Evolutionary conservation across 2,888 invertebrate species (phyloP), one percentile per base, ranked within the genome.

Genomic region (Argynnis bischoffii): DNA sequence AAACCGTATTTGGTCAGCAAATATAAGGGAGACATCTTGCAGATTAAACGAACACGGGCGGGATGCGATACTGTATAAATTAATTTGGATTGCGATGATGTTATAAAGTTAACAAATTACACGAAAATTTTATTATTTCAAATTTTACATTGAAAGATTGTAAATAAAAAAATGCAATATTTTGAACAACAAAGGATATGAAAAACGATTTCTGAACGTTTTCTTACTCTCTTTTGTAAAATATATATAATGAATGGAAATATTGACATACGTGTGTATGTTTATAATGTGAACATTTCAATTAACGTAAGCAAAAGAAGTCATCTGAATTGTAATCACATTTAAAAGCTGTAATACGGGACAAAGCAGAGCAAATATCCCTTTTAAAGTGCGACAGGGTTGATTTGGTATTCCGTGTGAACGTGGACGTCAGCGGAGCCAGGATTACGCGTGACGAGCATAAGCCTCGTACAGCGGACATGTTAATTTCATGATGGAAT

Each of bases 11-110:
- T 82, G 80, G 81, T 79, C 71, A 51, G 71, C 77, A 80, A 80
- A 83, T 79, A 78, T 70, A 70, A 64, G 72, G 70, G 79, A 79
- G 79, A 81, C 83, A 84, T 84, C 85, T 80, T 78, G 76, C 76
- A 83, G 83, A 85, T 86, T 85, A 83, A 83, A 83, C 79, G 79
- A 50, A 47, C 41, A 41, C 67, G 53, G 63, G 63, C 51, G 60
- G 60, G 18, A 21, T 41, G 21, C 21, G 11, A 16, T 48, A 53
- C 47, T 63, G 21, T 53, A 66, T 60, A 47, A 55, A 55, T 67
- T 46, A 47, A 67, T 67, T 16, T 16, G 18, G 15, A 41, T 35
- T 48, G 31, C 26, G 31, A 15, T 55, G 26, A 16, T 55, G 11
- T 2, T n/a, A n/a, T 56, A 15, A 18, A 4, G 13, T 41, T 16